These are phyloP conservation scores for Microplitis mediator DNA, from an alignment of 1,140 invertebrate genomes.

Conservation along the genomic window DNA sequence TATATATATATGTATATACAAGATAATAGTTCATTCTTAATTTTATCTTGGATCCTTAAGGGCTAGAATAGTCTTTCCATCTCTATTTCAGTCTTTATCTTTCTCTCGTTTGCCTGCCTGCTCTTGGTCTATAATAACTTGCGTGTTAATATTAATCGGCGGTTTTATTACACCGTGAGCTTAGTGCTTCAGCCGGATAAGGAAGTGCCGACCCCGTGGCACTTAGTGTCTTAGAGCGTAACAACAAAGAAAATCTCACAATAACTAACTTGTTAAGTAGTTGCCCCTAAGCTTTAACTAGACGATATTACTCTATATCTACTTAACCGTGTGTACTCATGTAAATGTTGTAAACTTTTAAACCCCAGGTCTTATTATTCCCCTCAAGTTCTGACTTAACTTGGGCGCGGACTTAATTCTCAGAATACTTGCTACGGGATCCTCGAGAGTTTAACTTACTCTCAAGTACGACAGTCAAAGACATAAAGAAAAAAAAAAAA, in stretches of 20 bases:
- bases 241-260: slow-evolving; percentile 19
- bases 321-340: background rate
- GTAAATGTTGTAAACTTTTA: too few relatives aligned
- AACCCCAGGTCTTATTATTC: too few relatives aligned
- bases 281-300: background rate
- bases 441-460: too few relatives aligned
- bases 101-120: too few relatives aligned
- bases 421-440: too few relatives aligned
- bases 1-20: background rate
- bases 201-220: slow-evolving; percentile 21
- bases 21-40: too few relatives aligned
- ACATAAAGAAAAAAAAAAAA: too few relatives aligned
- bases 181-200: slow-evolving; percentile 11
- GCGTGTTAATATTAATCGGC: slow-evolving; percentile 25
- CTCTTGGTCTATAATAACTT: background rate
- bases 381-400: too few relatives aligned
- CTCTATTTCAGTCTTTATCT: too few relatives aligned
- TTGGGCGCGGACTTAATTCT: too few relatives aligned
- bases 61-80: too few relatives aligned
- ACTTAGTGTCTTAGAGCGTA: slow-evolving; percentile 26
- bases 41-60: background rate
- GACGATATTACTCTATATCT: background rate
- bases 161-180: slow-evolving; percentile 16
- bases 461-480: too few relatives aligned
- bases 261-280: slow-evolving; percentile 24